Percentiles rank a stretch among this genome's conserved stretches.
phyloP scores from a whole-genome alignment of 2,113 vertebrate genomes.

The Hydrochoerus hydrochaeris region DNA sequence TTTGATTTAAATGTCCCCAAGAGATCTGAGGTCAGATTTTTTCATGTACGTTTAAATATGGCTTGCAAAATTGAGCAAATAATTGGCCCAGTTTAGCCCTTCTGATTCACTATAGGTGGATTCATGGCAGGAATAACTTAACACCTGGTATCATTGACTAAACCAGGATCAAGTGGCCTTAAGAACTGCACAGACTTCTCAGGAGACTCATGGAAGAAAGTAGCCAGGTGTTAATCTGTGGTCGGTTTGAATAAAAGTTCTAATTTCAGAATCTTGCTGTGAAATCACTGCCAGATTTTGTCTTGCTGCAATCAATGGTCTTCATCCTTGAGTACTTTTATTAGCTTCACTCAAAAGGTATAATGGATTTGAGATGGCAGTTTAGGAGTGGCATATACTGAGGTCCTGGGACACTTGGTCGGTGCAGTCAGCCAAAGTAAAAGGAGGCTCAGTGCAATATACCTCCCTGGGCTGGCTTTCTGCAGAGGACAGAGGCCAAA shows the following conservation, averaged over 20 bases:
- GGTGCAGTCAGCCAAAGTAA: neutral
- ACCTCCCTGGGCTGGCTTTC: neutral
- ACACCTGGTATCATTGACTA: constrained; percentile 6
- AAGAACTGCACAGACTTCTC: neutral
- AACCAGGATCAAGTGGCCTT: neutral
- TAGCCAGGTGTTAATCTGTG: neutral
- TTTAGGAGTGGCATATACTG: neutral
- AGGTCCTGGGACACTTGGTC: constrained; percentile 13
- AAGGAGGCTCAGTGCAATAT: neutral
- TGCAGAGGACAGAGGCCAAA: neutral
- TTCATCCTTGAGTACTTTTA: constrained; percentile 32
- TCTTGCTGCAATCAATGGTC: neutral
- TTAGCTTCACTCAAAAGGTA: constrained; percentile 3
- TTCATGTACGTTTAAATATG: constrained; percentile 22
- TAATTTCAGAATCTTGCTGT: neutral
- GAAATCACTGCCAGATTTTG: constrained; percentile 32
- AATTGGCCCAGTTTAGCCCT: neutral
- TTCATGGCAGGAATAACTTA: neutral
- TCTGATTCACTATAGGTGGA: constrained; percentile 21
- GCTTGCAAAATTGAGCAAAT: constrained; percentile 52
- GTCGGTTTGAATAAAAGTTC: neutral
- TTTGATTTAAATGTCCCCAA: constrained; percentile 76
- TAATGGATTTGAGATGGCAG: constrained; percentile 22
- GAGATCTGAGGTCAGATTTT: constrained; percentile 63
- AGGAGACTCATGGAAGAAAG: neutral